Evolutionary conservation across 2,113 vertebrate species (phyloP).

Genomic region (Psilopogon haemacephalus): DNA sequence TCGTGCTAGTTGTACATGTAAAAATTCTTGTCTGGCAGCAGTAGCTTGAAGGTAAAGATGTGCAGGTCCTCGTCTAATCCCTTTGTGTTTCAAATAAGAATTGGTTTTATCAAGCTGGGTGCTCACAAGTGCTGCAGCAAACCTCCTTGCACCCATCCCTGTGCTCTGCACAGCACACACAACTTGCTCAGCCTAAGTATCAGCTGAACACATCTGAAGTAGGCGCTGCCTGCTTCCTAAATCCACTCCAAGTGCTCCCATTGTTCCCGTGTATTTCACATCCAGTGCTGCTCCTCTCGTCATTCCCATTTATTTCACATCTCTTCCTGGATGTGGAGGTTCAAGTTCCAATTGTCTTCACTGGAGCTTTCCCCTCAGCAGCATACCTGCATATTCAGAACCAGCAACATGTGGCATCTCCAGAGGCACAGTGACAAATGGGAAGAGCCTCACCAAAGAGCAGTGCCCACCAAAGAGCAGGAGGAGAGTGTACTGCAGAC

Average conservation of each 20-base stretch:
- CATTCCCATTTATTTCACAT: background rate
- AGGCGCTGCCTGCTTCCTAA: background rate
- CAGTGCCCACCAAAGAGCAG: background rate
- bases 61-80: background rate
- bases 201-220: background rate
- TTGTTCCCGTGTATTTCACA: background rate
- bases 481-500: background rate
- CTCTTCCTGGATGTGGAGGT: background rate
- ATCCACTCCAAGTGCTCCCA: background rate
- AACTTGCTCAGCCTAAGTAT: background rate
- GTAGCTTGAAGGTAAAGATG: background rate
- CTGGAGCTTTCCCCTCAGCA: background rate
- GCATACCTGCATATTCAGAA: background rate
- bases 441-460: background rate
- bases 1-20: background rate
- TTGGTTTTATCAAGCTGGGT: background rate
- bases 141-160: background rate
- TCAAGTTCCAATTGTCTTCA: background rate
- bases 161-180: background rate
- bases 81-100: background rate
- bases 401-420: background rate
- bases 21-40: background rate
- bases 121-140: background rate
- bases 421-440: background rate
- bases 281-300: background rate